These are phyloP conservation scores for Siphamia tubifer DNA, from an alignment of 2,113 vertebrate genomes.

Conservation along the genomic window DNA sequence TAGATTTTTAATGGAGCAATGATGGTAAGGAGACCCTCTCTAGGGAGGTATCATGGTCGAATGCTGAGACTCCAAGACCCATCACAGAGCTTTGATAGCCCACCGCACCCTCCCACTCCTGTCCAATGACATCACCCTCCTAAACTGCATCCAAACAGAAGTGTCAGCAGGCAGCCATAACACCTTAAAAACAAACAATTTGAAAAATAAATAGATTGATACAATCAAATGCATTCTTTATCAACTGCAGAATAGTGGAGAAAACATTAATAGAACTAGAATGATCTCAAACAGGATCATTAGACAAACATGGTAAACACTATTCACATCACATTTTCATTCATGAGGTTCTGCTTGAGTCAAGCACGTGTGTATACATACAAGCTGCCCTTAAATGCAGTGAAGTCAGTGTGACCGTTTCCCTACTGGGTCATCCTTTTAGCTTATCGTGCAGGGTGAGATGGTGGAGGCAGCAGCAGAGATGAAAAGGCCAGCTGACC, in stretches of 20 bases:
- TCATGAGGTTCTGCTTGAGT: background rate
- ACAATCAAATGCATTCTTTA: background rate
- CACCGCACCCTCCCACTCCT: constrained; percentile 46
- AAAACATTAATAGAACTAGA: background rate
- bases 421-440: constrained; percentile 58
- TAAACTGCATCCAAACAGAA: constrained; percentile 53
- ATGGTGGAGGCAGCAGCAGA: constrained; percentile 48
- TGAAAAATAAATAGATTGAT: no score
- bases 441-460: constrained; percentile 37
- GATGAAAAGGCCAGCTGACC: constrained; percentile 71
- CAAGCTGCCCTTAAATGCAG: constrained; percentile 23
- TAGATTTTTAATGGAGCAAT: constrained; percentile 78
- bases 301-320: background rate
- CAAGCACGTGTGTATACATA: background rate
- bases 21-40: constrained; percentile 78
- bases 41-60: constrained; percentile 67
- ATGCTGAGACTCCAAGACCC: constrained; percentile 64
- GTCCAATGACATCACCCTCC: constrained; percentile 66
- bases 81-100: constrained; percentile 52
- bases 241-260: background rate
- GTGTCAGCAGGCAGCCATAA: constrained; percentile 22
- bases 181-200: background rate
- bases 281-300: background rate
- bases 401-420: constrained; percentile 53
- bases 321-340: background rate